Evolutionary conservation across 2,113 vertebrate species (phyloP), one percentile per base, ranked within the genome.

Genomic region (Ammospiza caudacuta): DNA sequence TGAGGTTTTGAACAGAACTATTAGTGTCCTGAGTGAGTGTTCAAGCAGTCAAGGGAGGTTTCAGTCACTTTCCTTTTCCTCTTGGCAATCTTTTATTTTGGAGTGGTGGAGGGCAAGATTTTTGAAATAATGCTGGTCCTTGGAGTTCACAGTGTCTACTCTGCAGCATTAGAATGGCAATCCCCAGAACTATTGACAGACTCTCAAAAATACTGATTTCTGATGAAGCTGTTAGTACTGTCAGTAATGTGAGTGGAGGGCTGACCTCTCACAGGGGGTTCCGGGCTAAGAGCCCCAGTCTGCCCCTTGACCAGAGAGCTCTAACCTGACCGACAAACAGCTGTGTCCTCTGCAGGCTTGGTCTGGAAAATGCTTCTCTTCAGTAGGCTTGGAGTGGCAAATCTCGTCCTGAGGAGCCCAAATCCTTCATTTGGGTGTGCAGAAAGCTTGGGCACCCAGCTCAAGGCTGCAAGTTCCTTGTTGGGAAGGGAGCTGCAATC

Each of bases 11-110:
- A 83, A 93, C 57, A 89, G 58, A 96, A 68, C 37, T 95, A 37
- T 85, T 89, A 83, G 92, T 64, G 90, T 70, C 25, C 79, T 84
- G 78, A 94, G 84, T 66, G 47, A 94, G 83, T 63, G 47, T 97
- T 83, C 57, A 72, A 80, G 55, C 64, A 95, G 24, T 39, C 51
- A 52, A 83, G 51, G 33, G 17, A 43, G 12, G 12, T 96, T 97
- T 93, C 57, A 87, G 37, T 19, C 68, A 61, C 80, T 80, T 73
- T 87, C 24, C 35, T 83, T 54, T 74, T 89, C 7, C 13, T 68
- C 64, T 74, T 66, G 84, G 33, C 33, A 87, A 39, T 11, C 14
- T 95, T 91, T 76, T 69, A 21, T 73, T 90, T 78, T 35, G 86
- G 80, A 92, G 23, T 29, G 59, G 63, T 79, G 51, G 92, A 96